Conservation (phyloP, 2,113 vertebrate species). For the Hiodon tergisus region DNA sequence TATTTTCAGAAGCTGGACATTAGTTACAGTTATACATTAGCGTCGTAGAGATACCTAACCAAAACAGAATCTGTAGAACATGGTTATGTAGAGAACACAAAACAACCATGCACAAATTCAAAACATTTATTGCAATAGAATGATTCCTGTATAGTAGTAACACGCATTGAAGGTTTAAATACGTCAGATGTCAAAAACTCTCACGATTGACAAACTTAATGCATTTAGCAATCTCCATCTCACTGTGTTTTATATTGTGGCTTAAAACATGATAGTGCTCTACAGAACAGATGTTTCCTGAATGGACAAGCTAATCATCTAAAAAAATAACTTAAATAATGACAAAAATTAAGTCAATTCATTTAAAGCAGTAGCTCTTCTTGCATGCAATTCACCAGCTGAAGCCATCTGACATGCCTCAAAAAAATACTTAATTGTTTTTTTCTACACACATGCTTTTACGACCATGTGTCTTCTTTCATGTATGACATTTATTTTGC, state of each 20-base stretch:
- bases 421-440: constrained; percentile 40
- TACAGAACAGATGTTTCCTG: constrained; percentile 77
- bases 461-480: constrained; percentile 48
- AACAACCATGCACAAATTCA: constrained; percentile 74
- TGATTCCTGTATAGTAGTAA: constrained; percentile 97
- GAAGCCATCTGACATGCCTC: constrained; percentile 89
- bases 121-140: constrained; percentile 99
- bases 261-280: constrained; percentile 78
- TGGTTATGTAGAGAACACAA: constrained; percentile 58
- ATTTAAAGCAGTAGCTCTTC: constrained; percentile 71
- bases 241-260: constrained; percentile 74
- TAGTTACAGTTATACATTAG: too few species aligned
- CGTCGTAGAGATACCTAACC: too few species aligned
- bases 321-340: constrained; percentile 60
- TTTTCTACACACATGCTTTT: constrained; percentile 72
- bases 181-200: constrained; percentile 94
- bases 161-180: constrained; percentile 97
- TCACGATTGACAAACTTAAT: constrained; percentile 93
- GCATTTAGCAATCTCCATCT: constrained; percentile 88
- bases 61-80: neutral
- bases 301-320: constrained; percentile 71
- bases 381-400: constrained; percentile 86
- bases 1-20: too few species aligned
- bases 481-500: constrained; percentile 3
- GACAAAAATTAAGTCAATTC: constrained; percentile 64